Percentiles rank a stretch among this genome's conserved stretches.
These are phyloP conservation scores for Monarcha castaneiventris DNA, from an alignment of 2,113 vertebrate genomes.

Conservation along the genomic window DNA sequence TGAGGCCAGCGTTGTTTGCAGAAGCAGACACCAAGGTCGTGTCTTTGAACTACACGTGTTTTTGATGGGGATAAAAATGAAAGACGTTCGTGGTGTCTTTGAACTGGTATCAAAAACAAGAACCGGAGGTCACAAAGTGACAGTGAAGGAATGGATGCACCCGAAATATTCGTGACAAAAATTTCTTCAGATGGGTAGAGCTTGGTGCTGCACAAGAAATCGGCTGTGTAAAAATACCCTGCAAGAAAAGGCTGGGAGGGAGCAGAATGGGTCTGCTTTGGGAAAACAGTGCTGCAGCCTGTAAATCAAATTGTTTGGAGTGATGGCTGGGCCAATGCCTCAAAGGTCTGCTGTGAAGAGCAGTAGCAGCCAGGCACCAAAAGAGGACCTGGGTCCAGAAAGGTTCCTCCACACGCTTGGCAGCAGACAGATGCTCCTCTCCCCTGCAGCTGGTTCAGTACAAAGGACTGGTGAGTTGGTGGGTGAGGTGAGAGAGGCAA, in stretches of 20 bases:
- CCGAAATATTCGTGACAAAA: not conserved
- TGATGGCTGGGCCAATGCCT: not conserved
- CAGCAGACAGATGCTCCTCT: not conserved
- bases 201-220: not conserved
- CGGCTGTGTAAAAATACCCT: not conserved
- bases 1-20: not conserved
- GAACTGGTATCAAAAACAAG: constrained; percentile 25
- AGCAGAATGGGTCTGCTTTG: not conserved
- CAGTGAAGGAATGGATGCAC: constrained; percentile 7
- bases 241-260: not conserved
- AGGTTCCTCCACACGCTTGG: accelerated
- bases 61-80: constrained; percentile 46
- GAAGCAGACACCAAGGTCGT: constrained; percentile 15
- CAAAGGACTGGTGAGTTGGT: not conserved
- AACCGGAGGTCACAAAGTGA: constrained; percentile 10
- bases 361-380: not conserved
- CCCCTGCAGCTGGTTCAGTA: not conserved
- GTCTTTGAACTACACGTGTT: constrained; percentile 10
- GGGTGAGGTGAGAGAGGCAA: not conserved
- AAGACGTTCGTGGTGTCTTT: constrained; percentile 12
- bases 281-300: not conserved
- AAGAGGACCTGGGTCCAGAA: not conserved
- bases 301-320: not conserved
- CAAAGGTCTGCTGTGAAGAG: not conserved
- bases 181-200: not conserved